Evolutionary conservation across 2,113 vertebrate genomes (phyloP).

Genomic region (Labeo rohita): DNA sequence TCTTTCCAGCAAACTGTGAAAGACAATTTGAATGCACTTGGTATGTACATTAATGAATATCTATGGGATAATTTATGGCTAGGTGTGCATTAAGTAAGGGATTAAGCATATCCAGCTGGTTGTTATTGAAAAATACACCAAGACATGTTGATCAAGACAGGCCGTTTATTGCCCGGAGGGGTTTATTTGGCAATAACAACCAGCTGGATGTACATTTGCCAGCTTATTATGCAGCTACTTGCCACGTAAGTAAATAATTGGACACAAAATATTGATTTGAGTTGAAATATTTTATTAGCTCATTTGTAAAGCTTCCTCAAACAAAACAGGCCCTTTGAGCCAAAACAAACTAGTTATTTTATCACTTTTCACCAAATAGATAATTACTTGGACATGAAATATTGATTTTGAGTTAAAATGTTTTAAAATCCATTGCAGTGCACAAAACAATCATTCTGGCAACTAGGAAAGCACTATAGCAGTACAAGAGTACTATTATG

Average conservation of each 20-base stretch:
- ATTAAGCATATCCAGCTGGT: neutral
- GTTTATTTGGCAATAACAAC: neutral
- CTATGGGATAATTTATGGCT: neutral
- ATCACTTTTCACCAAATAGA: neutral
- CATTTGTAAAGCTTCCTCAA: neutral
- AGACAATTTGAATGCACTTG: neutral
- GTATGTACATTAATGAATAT: neutral
- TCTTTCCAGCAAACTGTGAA: neutral
- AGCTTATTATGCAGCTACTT: neutral
- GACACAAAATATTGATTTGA: neutral
- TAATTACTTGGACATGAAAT: neutral
- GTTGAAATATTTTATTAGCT: neutral
- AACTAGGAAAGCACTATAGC: neutral
- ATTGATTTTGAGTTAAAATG: neutral
- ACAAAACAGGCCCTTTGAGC: neutral
- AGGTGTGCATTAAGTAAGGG: neutral
- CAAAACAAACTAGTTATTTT: neutral
- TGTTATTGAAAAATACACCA: neutral
- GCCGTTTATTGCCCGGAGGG: neutral
- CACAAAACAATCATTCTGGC: neutral
- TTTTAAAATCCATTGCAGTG: neutral
- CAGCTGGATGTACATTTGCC: neutral
- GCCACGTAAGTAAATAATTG: neutral
- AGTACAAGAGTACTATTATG: neutral
- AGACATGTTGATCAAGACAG: neutral